Evolutionary conservation across 2,888 invertebrate genomes (phyloP).

Genomic region (Parnassius apollo): DNA sequence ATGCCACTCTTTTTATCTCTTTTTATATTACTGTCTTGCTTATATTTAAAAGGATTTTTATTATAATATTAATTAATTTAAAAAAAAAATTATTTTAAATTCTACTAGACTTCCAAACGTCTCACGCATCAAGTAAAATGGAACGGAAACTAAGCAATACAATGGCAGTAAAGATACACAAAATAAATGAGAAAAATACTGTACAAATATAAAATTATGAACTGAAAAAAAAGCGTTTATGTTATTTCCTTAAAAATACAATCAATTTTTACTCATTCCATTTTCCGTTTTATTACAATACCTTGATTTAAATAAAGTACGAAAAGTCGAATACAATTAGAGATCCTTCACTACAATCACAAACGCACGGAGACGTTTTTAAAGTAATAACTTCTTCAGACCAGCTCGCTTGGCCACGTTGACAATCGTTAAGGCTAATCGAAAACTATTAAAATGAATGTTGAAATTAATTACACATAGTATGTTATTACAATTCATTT

Average conservation of each 20-base stretch:
- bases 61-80: no score
- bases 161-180: slow-evolving; percentile 26
- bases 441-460: no score
- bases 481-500: no score
- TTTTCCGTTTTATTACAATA: background rate
- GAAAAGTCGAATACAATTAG: slow-evolving; percentile 17
- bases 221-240: slow-evolving; percentile 20
- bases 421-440: no score
- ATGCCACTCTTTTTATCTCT: no score
- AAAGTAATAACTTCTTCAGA: background rate
- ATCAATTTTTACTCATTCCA: slow-evolving; percentile 10
- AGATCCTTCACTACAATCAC: slow-evolving; percentile 14
- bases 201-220: slow-evolving; percentile 25
- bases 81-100: no score
- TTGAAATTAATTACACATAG: no score
- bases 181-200: slow-evolving; percentile 15
- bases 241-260: slow-evolving; percentile 5
- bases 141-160: slow-evolving; percentile 9
- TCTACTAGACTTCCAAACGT: no score
- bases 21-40: no score
- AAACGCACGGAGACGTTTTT: background rate
- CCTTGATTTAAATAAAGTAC: background rate
- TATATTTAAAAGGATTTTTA: no score
- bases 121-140: no score
- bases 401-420: no score